Evolutionary conservation across 1,140 invertebrate genomes (phyloP), one percentile per base, ranked within the genome.

Genomic region (Cataglyphis hispanica): DNA sequence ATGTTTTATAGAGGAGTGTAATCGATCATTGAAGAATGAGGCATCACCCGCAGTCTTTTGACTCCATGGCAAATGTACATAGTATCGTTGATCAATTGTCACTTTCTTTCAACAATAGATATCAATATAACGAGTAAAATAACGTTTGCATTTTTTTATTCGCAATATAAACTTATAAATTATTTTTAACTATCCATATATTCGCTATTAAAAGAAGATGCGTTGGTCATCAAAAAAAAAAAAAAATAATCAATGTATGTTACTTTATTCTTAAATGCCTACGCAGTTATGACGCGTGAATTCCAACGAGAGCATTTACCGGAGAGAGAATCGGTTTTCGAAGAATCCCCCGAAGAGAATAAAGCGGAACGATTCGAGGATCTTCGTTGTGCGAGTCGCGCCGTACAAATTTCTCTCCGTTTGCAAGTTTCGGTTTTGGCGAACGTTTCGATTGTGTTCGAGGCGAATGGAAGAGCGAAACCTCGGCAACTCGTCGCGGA

Each of bases 1-100:
- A 93, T 92, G 92, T 93, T 91, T 88, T 87, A 94, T 92, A 92
- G 91, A 93, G 91, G 91, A 94, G 93, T 87, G 89, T 94, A 93
- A 94, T 94, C 93, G 89, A 91, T 88, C 85, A 83, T 56, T n/a
- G 60, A 40, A 40, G 72, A 75, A 84, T 64, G 40, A 77, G 72
- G 58, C 66, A 69, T 85, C 74, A 72, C 66, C 60, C 78, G 43
- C 34, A 40, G 27, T 56, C 37, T 56, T 67, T 60, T 81, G 60
- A 66, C 74, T 85, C 19, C 37, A 25, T 60, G 74, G 67, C 78
- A 72, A 83, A 83, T 83, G 78, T 83, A 74, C 40, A 56, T 13
- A 53, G 25, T 60, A 37, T 74, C 56, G 64, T 70, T 72, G 53
- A 60, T 16, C 53, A 74, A 46, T 31, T 53, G 67, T 69, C 46